Evolutionary conservation across 2,797 vertebrate genomes (phyloP).

Genomic region (Pseudocheirus occidentalis): DNA sequence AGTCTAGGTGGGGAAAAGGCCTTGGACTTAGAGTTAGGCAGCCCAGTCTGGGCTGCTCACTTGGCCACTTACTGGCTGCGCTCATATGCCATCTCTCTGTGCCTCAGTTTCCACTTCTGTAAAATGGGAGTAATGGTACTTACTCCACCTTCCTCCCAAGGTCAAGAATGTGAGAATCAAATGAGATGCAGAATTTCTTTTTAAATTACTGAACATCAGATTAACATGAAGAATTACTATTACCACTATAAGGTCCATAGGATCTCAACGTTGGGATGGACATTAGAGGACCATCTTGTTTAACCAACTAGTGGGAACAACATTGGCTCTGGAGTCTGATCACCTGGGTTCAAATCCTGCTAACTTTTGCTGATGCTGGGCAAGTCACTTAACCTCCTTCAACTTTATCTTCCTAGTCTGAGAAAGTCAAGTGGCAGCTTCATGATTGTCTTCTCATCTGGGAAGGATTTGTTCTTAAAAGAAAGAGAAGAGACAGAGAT

Average conservation of each 20-base stretch:
- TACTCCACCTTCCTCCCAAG: background rate
- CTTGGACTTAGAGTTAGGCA: background rate
- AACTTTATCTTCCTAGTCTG: background rate
- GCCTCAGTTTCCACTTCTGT: background rate
- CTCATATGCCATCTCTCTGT: background rate
- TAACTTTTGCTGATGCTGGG: background rate
- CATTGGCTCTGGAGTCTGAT: background rate
- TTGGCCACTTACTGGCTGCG: background rate
- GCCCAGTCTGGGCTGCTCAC: background rate
- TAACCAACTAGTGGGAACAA: background rate
- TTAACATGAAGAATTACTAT: background rate
- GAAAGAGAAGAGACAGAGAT: background rate
- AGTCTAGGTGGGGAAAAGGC: background rate
- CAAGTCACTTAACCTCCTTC: background rate
- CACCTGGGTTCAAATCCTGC: background rate
- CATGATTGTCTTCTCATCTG: background rate
- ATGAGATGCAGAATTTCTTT: background rate
- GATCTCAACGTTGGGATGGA: background rate
- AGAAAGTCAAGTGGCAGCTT: background rate
- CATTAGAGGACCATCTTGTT: background rate
- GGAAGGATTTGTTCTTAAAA: background rate
- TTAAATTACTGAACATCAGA: background rate
- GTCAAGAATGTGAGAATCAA: background rate
- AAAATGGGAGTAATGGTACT: background rate
- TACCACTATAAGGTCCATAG: background rate